Conservation (phyloP, 2,113 vertebrate species). For the Lathamus discolor region DNA sequence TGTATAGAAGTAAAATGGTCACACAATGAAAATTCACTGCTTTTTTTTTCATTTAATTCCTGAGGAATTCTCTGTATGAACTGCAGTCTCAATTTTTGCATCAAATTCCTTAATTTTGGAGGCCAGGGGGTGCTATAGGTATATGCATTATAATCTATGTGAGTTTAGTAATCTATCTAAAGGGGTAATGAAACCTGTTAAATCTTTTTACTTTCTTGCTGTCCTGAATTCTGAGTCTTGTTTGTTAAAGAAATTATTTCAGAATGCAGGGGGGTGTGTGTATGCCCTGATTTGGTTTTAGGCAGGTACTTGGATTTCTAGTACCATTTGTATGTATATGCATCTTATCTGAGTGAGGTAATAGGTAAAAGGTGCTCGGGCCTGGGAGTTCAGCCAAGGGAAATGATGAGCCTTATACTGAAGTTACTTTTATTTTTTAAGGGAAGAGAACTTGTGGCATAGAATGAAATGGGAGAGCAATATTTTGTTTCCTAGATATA, state of each 20-base stretch:
- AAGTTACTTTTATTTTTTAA: background rate
- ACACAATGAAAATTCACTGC: background rate
- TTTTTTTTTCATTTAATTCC: background rate
- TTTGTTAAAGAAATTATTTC: background rate
- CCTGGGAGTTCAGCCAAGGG: background rate
- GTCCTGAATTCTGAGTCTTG: background rate
- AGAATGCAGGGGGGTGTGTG: accelerated
- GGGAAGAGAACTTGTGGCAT: background rate
- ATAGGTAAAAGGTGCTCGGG: background rate
- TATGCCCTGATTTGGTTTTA: background rate
- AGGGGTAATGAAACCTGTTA: background rate
- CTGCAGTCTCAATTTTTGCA: background rate
- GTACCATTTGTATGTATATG: background rate
- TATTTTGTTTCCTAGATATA: background rate
- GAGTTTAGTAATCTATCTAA: background rate
- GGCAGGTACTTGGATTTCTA: background rate
- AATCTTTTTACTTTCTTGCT: background rate
- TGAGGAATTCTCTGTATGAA: background rate
- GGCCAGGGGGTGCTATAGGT: slow-evolving; percentile 53
- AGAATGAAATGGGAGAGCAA: background rate
- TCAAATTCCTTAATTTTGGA: slow-evolving; percentile 2
- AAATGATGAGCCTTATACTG: background rate
- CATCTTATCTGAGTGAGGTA: background rate
- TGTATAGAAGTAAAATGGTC: background rate
- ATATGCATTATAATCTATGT: background rate